A percentile compares a stretch with the other conserved stretches of the same genome.
These are phyloP conservation scores for Baccha elongata DNA, from an alignment of 2,888 invertebrate species.

Conservation along the genomic window DNA sequence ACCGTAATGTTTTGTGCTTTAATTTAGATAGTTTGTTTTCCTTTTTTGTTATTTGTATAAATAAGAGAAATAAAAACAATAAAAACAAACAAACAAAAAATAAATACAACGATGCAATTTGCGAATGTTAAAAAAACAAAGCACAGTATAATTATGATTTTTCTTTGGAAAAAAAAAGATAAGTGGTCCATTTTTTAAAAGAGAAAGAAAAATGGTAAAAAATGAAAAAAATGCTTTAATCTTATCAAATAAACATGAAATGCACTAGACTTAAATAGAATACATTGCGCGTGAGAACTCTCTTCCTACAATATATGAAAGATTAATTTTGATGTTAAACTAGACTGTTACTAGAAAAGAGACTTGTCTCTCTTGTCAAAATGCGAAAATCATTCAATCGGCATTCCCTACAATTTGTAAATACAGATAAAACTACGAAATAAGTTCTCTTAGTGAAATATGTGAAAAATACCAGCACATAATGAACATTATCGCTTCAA, in stretches of 20 bases:
- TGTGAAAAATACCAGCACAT: too few species aligned
- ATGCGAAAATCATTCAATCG: too few species aligned
- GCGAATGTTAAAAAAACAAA: neutral
- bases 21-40: slow-evolving; percentile 41
- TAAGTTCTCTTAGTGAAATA: too few species aligned
- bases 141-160: neutral
- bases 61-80: slow-evolving; percentile 16
- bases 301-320: too few species aligned
- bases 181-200: slow-evolving; percentile 44
- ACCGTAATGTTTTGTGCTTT: slow-evolving; percentile 71
- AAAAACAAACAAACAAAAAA: slow-evolving; percentile 38
- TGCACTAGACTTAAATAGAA: neutral
- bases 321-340: too few species aligned
- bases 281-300: neutral
- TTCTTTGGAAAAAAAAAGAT: neutral
- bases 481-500: too few species aligned
- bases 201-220: slow-evolving; percentile 13
- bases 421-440: too few species aligned
- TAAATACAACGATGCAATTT: slow-evolving; percentile 1
- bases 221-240: slow-evolving; percentile 35
- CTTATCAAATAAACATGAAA: slow-evolving; percentile 12
- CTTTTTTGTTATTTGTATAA: slow-evolving; percentile 11
- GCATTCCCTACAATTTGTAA: too few species aligned
- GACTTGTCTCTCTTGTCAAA: too few species aligned
- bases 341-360: too few species aligned